Percentiles rank a stretch among this genome's conserved stretches.
Conservation (phyloP, 2,113 vertebrate genomes). For the Bambusicola thoracicus region DNA sequence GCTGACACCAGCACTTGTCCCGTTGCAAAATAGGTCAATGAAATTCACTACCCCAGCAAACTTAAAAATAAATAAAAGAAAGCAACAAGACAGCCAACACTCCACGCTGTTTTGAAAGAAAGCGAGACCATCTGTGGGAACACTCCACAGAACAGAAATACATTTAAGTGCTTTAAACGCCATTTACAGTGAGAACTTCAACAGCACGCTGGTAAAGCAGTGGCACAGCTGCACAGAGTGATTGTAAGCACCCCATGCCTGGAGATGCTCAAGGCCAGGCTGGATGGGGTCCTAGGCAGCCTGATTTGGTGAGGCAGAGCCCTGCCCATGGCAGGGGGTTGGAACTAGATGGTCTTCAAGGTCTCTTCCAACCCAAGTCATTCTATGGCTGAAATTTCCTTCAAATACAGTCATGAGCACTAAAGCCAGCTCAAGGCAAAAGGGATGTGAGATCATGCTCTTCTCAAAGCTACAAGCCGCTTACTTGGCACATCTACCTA, state of each 20-base stretch:
- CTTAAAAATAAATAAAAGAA: not conserved
- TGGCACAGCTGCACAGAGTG: not conserved
- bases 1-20: constrained; percentile 2
- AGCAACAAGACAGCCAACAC: not conserved
- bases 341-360: not conserved
- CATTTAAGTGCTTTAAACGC: not conserved
- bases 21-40: not conserved
- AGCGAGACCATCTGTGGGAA: constrained; percentile 32
- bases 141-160: not conserved
- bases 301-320: too few relatives aligned
- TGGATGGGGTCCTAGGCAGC: too few relatives aligned
- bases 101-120: not conserved
- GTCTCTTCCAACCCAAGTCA: not conserved
- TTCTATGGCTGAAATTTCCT: not conserved
- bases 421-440: not conserved
- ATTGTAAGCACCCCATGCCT: too few relatives aligned
- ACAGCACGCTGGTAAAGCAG: too few relatives aligned
- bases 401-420: not conserved
- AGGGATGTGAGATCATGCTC: not conserved
- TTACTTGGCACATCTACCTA: not conserved
- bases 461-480: not conserved
- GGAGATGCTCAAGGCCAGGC: too few relatives aligned
- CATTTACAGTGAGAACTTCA: not conserved
- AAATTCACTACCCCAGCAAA: not conserved
- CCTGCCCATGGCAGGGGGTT: too few relatives aligned